phyloP scores from a whole-genome alignment of 2,113 vertebrate genomes.

The Emydura subglobosa region DNA sequence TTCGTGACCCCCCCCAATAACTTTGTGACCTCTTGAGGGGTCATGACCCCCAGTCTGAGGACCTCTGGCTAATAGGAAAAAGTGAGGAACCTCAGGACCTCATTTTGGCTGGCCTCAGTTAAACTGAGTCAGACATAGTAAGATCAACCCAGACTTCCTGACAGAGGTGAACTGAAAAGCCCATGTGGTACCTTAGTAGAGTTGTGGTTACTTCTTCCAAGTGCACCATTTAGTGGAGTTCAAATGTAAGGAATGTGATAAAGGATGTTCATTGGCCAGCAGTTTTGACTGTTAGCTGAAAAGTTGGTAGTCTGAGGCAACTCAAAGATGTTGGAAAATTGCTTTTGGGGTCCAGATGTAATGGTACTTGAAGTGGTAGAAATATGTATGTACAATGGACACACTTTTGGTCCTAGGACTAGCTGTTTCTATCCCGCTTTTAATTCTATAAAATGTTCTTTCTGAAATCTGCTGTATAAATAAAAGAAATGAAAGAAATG shows the following conservation, averaged over 20 bases:
- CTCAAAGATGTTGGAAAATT: neutral
- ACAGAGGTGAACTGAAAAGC: neutral
- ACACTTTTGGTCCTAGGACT: neutral
- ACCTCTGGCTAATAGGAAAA: neutral
- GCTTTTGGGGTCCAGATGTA: neutral
- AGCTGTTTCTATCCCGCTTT: neutral
- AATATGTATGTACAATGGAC: neutral
- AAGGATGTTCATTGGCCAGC: neutral
- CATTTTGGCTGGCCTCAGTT: slow-evolving; percentile 18
- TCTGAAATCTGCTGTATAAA: neutral
- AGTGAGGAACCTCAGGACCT: neutral
- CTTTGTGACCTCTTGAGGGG: no score
- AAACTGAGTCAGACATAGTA: neutral
- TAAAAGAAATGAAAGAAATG: neutral
- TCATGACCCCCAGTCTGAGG: no score
- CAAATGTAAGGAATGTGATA: neutral
- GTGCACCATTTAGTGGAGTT: neutral
- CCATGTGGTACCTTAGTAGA: neutral
- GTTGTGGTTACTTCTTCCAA: slow-evolving; percentile 5
- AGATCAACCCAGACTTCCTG: neutral
- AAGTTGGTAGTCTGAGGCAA: neutral
- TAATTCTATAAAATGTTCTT: neutral
- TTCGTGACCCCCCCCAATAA: no score
- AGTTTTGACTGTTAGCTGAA: neutral
- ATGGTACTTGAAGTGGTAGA: neutral